Evolutionary conservation across 2,797 vertebrate species (phyloP), one percentile per base, ranked within the genome.

Genomic region (Anas georgica): DNA sequence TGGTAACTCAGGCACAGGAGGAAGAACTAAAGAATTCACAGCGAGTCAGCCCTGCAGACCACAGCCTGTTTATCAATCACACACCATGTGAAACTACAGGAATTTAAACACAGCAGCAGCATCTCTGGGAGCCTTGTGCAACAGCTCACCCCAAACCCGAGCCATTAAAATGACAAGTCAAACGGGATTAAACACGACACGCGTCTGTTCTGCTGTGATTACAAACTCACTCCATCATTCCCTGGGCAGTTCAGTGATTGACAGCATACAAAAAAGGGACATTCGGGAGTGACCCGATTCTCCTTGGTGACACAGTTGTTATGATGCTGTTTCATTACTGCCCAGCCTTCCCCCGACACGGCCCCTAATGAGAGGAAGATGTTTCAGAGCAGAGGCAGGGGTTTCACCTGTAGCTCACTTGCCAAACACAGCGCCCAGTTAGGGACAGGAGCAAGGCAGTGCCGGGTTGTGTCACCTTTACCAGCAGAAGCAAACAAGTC

Each of bases 141-240:
- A 72, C n/a, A 39, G 45, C 75, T 86, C 54, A 86, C 39, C 46
- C 23, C 37, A 83, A 87, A 79, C 25, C 46, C 28, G 31, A 68
- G 31, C 58, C 82, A 87, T 73, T 79, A 93, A 79, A 93, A 77
- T 52, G 52, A 85, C 79, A 91, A 77, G 33, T 48, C 55, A 84
- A 43, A 86, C 17, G 45, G 46, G 63, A 92, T 93, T 93, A 85
- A 94, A 85, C 33, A 77, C 41, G 52, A 84, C 37, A 52, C 59
- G 10, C 9, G 9, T 23, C 87, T 80, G 59, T 62, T 92, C 64
- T 58, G 63, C 52, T 21, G 63, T 73, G 63, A 91, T 52, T 84
- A 60, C 35, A 64, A 88, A n/a, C 66, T 74, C 33, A 23, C 48
- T 81, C 46, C 59, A n/a, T 60, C 48, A 54, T 7, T 88, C 59